Conservation (phyloP, 2,888 invertebrate species). For the Amiota minor region DNA sequence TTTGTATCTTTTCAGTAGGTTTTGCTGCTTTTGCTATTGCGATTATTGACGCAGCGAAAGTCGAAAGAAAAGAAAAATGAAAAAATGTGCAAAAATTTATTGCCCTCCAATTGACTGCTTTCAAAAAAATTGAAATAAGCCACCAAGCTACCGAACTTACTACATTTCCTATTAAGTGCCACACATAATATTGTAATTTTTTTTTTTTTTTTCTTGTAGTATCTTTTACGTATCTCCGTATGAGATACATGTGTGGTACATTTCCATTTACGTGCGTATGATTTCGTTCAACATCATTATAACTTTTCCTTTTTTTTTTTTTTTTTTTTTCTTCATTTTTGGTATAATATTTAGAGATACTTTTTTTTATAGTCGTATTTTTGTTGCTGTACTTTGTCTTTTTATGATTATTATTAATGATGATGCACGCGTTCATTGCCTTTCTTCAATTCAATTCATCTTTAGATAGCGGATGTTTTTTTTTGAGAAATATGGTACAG, state of each 20-base stretch:
- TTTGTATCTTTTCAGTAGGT: neutral
- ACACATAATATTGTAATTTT: neutral
- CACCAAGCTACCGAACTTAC: neutral
- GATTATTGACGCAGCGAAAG: neutral
- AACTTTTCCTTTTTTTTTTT: neutral
- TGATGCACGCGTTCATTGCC: constrained; percentile 53
- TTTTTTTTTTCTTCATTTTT: constrained; percentile 1
- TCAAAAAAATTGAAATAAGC: too few relatives aligned
- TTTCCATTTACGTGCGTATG: neutral
- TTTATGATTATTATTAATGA: constrained; percentile 59
- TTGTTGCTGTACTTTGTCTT: constrained; percentile 45
- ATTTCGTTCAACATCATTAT: neutral
- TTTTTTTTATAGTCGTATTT: constrained; percentile 1
- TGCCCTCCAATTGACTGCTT: neutral
- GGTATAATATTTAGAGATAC: neutral
- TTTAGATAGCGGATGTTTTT: constrained; percentile 36
- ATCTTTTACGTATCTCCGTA: neutral
- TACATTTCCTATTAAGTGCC: neutral
- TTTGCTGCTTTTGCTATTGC: neutral
- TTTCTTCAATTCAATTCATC: constrained; percentile 28
- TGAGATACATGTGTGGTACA: neutral
- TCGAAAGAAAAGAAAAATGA: neutral
- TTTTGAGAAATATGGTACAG: constrained; percentile 48
- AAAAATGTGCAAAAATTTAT: neutral
- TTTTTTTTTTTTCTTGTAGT: too few relatives aligned